A percentile compares a stretch with the other conserved stretches of the same genome.
These are phyloP conservation scores for Ceratina japonica DNA, from an alignment of 1,140 invertebrate genomes.

Conservation along the genomic window DNA sequence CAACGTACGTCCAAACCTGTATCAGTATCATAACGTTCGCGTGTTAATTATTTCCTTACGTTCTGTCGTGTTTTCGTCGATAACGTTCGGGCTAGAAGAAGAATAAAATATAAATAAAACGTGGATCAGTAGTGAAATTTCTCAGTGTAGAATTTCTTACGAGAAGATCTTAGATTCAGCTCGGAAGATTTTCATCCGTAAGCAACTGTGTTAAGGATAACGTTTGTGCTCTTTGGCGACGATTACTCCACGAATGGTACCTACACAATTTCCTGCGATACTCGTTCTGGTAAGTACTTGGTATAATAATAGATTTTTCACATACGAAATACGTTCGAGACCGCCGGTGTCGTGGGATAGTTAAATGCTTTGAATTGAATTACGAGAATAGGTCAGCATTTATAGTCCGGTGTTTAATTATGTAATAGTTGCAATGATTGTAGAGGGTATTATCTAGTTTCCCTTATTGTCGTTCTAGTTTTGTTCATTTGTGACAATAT, in stretches of 20 bases:
- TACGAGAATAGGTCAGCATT: background rate
- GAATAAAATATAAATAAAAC: background rate
- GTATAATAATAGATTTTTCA: background rate
- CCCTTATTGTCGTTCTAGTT: too few species aligned
- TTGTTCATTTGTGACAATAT: too few species aligned
- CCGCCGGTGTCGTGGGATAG: background rate
- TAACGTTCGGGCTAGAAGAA: background rate
- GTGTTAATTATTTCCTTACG: slow-evolving; percentile 3
- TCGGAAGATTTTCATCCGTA: background rate
- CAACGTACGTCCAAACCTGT: background rate
- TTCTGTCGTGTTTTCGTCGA: background rate
- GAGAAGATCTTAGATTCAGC: background rate
- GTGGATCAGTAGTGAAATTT: slow-evolving; percentile 21
- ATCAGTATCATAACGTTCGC: background rate
- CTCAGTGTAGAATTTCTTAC: slow-evolving; percentile 13
- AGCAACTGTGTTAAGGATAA: slow-evolving; percentile 20
- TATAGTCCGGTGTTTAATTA: background rate
- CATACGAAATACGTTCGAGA: background rate
- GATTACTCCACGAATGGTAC: slow-evolving; percentile 34
- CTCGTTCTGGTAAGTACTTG: slow-evolving; percentile 34
- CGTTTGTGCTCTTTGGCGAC: background rate
- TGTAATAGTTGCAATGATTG: background rate
- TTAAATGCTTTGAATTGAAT: background rate
- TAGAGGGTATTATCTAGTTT: background rate
- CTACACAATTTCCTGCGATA: background rate